Percentiles rank a stretch among this genome's conserved stretches.
Evolutionary conservation across 2,797 vertebrate species (phyloP).

Genomic region (Pyrocephalus nanus): DNA sequence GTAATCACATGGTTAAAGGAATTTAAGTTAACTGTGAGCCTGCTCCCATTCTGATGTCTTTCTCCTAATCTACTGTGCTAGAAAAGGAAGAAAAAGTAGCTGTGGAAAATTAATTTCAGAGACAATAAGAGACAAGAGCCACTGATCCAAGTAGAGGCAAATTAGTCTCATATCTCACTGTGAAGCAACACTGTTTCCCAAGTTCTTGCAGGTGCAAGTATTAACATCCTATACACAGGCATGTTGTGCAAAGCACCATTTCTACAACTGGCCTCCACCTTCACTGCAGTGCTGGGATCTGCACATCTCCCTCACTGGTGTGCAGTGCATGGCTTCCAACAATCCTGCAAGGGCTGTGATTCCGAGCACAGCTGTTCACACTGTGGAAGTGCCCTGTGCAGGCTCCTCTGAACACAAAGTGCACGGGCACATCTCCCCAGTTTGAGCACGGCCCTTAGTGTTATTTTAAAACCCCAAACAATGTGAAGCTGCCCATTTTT

Average conservation of each 20-base stretch:
- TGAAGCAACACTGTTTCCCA: not conserved
- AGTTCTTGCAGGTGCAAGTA: not conserved
- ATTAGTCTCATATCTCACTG: not conserved
- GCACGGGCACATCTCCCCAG: not conserved
- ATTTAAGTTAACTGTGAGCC: not conserved
- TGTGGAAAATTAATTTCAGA: not conserved
- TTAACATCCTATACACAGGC: not conserved
- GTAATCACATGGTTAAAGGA: not conserved
- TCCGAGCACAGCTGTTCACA: not conserved
- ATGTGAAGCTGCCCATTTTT: not conserved
- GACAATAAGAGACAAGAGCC: not conserved
- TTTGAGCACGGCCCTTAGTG: rapidly evolving
- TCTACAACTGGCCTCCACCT: not conserved
- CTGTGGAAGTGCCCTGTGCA: not conserved
- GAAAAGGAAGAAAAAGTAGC: not conserved
- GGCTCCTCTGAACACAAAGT: not conserved
- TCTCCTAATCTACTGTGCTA: not conserved
- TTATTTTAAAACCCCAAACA: not conserved
- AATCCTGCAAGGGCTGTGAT: not conserved
- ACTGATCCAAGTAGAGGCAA: not conserved
- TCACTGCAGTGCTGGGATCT: not conserved
- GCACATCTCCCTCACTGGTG: rapidly evolving
- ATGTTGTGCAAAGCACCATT: not conserved
- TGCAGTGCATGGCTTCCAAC: not conserved
- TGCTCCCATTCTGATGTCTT: not conserved